A percentile compares a stretch with the other conserved stretches of the same genome.
These are phyloP conservation scores for Aleiodes leptofemur DNA, from an alignment of 2,888 invertebrate genomes.

Conservation along the genomic window DNA sequence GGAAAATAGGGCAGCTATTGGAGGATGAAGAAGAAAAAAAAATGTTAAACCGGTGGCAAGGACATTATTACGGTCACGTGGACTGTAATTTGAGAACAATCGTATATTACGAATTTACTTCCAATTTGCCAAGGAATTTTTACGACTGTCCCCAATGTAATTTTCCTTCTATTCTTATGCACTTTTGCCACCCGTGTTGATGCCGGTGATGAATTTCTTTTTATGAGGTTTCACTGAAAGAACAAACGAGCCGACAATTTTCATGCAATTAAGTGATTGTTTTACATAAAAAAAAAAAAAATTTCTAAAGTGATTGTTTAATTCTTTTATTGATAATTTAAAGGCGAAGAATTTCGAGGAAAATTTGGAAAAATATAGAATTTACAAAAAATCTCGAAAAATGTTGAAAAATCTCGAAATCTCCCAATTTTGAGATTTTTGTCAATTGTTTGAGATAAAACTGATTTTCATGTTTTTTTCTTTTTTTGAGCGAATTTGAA, in stretches of 20 bases:
- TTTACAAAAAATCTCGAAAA: too few relatives aligned
- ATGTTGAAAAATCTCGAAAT: too few relatives aligned
- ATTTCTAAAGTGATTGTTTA: too few relatives aligned
- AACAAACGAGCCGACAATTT: constrained; percentile 35
- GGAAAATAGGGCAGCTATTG: constrained; percentile 48
- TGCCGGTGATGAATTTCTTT: constrained; percentile 51
- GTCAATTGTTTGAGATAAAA: too few relatives aligned
- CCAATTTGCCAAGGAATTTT: constrained; percentile 65
- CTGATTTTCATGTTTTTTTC: too few relatives aligned
- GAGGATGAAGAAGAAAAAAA: constrained; percentile 50
- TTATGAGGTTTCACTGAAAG: constrained; percentile 22
- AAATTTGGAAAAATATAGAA: too few relatives aligned
- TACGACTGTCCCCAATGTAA: constrained; percentile 46
- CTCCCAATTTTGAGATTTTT: too few relatives aligned
- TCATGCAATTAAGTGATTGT: too few relatives aligned
- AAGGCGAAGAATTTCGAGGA: too few relatives aligned
- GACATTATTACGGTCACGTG: constrained; percentile 40
- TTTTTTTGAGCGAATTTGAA: too few relatives aligned
- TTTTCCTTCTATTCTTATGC: background rate
- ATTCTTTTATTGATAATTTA: too few relatives aligned
- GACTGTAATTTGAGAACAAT: constrained; percentile 56
- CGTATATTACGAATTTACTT: constrained; percentile 58
- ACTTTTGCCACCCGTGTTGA: background rate
- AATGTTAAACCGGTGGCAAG: constrained; percentile 39
- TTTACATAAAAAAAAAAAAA: too few relatives aligned